Percentiles rank a stretch among this genome's conserved stretches.
Conservation (phyloP, 2,888 invertebrate genomes). For the Fragum fragum region DNA sequence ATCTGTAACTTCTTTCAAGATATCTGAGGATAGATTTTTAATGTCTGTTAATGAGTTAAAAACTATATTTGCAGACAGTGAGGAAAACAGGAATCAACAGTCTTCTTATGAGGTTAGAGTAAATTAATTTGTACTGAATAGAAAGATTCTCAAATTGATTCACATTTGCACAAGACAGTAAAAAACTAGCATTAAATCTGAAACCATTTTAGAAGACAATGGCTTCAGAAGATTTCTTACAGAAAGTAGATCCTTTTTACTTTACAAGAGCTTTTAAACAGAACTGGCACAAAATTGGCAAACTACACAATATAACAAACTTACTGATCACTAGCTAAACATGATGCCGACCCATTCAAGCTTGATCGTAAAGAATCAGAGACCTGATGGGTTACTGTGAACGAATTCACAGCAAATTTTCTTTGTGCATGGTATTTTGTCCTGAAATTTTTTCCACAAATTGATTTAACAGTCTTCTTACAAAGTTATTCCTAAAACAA, state of each 20-base stretch:
- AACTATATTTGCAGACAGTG: too few species aligned
- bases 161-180: too few species aligned
- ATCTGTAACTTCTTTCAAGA: background rate
- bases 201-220: too few species aligned
- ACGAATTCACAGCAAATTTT: constrained; percentile 67
- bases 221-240: too few species aligned
- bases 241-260: background rate
- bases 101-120: too few species aligned
- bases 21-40: background rate
- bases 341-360: constrained; percentile 20
- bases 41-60: too few species aligned
- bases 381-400: constrained; percentile 49
- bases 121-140: too few species aligned
- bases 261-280: background rate
- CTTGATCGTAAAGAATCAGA: constrained; percentile 41
- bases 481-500: background rate
- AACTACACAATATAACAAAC: constrained; percentile 42
- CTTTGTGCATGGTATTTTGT: constrained; percentile 77
- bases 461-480: background rate
- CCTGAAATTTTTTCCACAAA: constrained; percentile 54
- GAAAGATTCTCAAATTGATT: too few species aligned
- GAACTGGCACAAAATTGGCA: constrained; percentile 39
- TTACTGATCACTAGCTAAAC: constrained; percentile 49
- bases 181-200: too few species aligned
- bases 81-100: too few species aligned